Evolutionary conservation across 2,888 invertebrate genomes (phyloP), one percentile per base, ranked within the genome.

Genomic region (Luperina testacea): DNA sequence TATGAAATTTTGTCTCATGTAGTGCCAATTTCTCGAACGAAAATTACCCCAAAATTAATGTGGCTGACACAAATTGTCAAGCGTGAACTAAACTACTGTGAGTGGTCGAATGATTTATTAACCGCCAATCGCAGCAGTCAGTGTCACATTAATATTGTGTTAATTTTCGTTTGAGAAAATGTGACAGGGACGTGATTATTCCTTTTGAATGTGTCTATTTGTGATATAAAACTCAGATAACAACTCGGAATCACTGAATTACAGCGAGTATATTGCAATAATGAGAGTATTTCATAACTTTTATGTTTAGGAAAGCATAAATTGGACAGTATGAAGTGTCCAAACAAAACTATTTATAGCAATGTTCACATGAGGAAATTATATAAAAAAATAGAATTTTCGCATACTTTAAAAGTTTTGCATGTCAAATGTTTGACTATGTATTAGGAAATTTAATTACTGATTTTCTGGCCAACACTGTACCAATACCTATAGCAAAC

Each of bases 221-320:
- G 59, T 75, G 20, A n/a, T 61, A 8, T 75, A 42, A 51, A 76
- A 63, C 51, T 53, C 17, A 13, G 24, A 63, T 27, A 24, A 38
- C 27, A 72, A 27, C 20, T 61, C 15, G 20, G n/a, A 48, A 13
- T 13, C 20, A 48, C 13, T 59, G n/a, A 48, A 48, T 48, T 15
- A 32, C 11, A 72, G n/a, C 38, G n/a, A 38, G 0, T 51, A 24
- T 78, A 51, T 64, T 42, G 11, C n/a, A 27, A 51, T 38, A 42
- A 5, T 24, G 3, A 48, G 13, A 24, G 17, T n/a, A 57, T 45
- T 45, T 45, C 0, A 27, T 42, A 63, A 24, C 27, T 64, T 2
- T 20, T 53, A 24, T n/a, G 3, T 73, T 75, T 57, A n/a, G 17
- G 48, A 15, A 48, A 15, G 15, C 15, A 48, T 72, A 57, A 11